Conservation (phyloP, 2,113 vertebrate genomes). For the Brachirus orientalis region DNA sequence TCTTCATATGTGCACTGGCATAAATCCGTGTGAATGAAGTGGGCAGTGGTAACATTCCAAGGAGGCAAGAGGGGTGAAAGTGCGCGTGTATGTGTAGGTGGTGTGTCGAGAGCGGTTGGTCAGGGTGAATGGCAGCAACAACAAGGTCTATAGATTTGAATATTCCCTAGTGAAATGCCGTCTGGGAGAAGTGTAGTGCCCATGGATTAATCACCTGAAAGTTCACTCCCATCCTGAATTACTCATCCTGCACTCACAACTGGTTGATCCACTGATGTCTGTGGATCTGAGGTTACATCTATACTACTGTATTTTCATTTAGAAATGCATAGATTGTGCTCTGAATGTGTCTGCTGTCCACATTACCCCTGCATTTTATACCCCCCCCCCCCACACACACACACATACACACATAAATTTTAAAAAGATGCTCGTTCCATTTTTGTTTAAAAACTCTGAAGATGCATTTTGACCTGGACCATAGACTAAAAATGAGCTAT, state of each 20-base stretch:
- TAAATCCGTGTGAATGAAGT: constrained; percentile 53
- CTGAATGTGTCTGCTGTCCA: too few species aligned
- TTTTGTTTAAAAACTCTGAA: too few species aligned
- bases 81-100: background rate
- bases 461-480: too few species aligned
- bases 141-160: constrained; percentile 46
- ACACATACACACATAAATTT: too few species aligned
- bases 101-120: constrained; percentile 29
- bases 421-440: too few species aligned
- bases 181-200: constrained; percentile 52
- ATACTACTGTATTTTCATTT: too few species aligned
- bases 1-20: constrained; percentile 59
- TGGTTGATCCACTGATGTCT: constrained; percentile 25
- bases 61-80: background rate
- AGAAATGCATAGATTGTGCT: too few species aligned
- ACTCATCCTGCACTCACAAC: constrained; percentile 34
- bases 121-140: constrained; percentile 24
- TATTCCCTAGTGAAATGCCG: constrained; percentile 58
- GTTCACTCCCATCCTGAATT: constrained; percentile 30
- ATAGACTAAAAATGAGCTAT: too few species aligned
- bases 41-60: constrained; percentile 41
- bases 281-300: constrained; percentile 7
- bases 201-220: constrained; percentile 51
- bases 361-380: too few species aligned
- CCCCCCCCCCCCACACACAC: too few species aligned